Evolutionary conservation across 2,797 vertebrate species (phyloP).

Genomic region (Neosalanx taihuensis): DNA sequence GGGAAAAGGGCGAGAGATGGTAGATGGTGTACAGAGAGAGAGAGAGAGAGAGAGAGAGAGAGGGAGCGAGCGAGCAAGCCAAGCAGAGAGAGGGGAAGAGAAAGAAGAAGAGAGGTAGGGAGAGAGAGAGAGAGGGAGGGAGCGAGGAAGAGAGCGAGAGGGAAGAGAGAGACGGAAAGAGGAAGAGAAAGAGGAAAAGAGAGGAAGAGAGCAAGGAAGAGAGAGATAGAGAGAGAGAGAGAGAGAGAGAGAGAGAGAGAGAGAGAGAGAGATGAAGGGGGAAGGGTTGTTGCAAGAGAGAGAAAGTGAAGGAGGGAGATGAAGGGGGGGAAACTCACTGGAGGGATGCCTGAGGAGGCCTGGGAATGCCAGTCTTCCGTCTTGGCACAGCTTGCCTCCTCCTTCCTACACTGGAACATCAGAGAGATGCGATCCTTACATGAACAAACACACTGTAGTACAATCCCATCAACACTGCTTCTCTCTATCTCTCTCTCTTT

Average conservation of each 20-base stretch:
- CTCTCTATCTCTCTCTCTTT: too few species aligned
- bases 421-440: neutral
- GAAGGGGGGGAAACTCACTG: constrained; percentile 16
- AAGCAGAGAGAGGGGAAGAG: too few species aligned
- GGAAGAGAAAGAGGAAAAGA: neutral
- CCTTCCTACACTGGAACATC: constrained; percentile 18
- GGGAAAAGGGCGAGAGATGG: neutral
- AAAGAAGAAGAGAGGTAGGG: too few species aligned
- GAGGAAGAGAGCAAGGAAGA: neutral
- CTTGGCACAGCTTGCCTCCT: constrained; percentile 21
- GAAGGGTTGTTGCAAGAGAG: neutral
- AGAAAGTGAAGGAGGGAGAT: too few species aligned
- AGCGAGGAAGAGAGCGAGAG: neutral
- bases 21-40: neutral
- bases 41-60: neutral
- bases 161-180: neutral
- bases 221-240: constrained; percentile 3
- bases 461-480: neutral
- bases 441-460: neutral
- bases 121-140: constrained; percentile 1
- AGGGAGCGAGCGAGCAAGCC: neutral
- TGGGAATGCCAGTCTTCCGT: constrained; percentile 31
- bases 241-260: neutral
- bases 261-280: too few species aligned
- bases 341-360: constrained; percentile 22